Evolutionary conservation across 2,888 invertebrate species (phyloP).

Genomic region (Trachelus iudaicus): DNA sequence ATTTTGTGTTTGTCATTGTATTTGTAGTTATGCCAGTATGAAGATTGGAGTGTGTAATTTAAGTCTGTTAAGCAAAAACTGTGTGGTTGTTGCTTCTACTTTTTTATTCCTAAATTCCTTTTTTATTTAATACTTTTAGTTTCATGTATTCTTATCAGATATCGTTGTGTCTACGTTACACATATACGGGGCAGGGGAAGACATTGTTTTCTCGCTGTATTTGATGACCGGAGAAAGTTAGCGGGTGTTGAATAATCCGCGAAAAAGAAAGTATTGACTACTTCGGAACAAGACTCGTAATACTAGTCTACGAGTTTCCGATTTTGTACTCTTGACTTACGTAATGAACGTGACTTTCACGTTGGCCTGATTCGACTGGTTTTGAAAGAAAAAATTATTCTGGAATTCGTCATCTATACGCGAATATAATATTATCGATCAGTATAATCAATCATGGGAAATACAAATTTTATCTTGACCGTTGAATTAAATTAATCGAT

Average conservation of each 20-base stretch:
- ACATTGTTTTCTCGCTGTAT: constrained; percentile 4
- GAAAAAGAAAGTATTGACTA: constrained; percentile 54
- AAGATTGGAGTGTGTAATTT: constrained; percentile 57
- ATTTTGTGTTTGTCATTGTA: constrained; percentile 55
- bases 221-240: constrained; percentile 51
- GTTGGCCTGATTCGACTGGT: neutral
- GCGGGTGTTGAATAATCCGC: constrained; percentile 50
- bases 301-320: neutral
- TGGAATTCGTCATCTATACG: neutral
- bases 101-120: constrained; percentile 4
- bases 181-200: neutral
- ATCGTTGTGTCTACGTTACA: neutral
- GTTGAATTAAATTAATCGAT: neutral
- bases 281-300: neutral
- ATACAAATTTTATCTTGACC: neutral
- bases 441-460: neutral
- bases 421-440: neutral
- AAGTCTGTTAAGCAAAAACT: constrained; percentile 31
- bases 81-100: neutral
- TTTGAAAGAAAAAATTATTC: neutral
- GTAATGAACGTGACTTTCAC: neutral
- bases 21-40: constrained; percentile 61
- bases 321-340: neutral
- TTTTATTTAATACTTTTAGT: neutral
- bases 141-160: neutral